Percentiles rank a stretch among this genome's conserved stretches.
These are phyloP conservation scores for Thelaira solivaga DNA, from an alignment of 2,888 invertebrate species.

Conservation along the genomic window DNA sequence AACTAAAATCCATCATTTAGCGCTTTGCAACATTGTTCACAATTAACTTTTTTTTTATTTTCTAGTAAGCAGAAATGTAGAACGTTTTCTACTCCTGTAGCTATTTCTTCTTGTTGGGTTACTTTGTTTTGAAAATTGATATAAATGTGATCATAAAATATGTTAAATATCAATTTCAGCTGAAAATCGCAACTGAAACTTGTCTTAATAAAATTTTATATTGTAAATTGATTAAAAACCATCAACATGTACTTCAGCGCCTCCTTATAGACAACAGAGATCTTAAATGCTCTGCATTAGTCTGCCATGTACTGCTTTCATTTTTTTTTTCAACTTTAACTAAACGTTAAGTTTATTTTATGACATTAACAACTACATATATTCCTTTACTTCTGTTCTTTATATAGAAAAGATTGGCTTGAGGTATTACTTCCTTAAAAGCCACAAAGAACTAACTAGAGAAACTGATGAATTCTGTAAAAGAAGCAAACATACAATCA, in stretches of 20 bases:
- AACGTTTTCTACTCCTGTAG: no score
- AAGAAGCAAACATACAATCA: neutral
- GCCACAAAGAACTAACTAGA: neutral
- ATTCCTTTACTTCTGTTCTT: neutral
- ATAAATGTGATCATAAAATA: conserved; percentile 58
- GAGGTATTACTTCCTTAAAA: conserved; percentile 28
- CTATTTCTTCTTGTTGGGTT: conserved; percentile 15
- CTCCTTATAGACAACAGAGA: conserved; percentile 31
- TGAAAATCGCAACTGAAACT: conserved; percentile 22
- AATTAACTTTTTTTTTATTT: no score
- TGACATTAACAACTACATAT: conserved; percentile 44
- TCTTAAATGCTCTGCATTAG: neutral
- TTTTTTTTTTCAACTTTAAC: neutral
- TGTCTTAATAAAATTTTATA: conserved; percentile 54
- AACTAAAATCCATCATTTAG: no score
- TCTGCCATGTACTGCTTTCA: neutral
- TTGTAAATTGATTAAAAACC: conserved; percentile 63
- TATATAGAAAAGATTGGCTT: neutral
- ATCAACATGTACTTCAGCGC: conserved; percentile 61
- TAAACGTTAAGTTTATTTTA: conserved; percentile 5
- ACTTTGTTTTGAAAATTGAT: conserved; percentile 43
- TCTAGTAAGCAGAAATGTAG: no score
- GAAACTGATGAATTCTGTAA: conserved; percentile 21
- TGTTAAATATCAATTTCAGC: conserved; percentile 59
- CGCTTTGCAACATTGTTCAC: no score